Evolutionary conservation across 2,797 vertebrate genomes (phyloP).

Genomic region (Apogon hyalosoma): DNA sequence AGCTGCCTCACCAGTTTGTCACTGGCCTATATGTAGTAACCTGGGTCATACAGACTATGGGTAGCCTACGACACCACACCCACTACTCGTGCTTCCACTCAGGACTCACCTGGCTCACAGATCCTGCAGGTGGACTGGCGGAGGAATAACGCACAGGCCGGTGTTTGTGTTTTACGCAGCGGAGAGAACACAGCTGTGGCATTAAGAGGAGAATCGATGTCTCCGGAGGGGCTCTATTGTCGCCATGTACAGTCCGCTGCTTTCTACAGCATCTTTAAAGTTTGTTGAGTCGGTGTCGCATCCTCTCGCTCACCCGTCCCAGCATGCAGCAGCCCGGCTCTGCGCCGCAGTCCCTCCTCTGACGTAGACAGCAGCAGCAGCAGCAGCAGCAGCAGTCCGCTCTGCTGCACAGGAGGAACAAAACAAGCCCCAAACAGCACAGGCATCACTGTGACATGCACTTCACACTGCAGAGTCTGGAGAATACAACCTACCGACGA

Average conservation of each 20-base stretch:
- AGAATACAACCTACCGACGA: no score
- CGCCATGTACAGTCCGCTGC: neutral
- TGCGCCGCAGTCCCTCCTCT: conserved; percentile 48
- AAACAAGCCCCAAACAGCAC: conserved; percentile 16
- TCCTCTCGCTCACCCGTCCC: conserved; percentile 41
- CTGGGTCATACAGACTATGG: conserved; percentile 31
- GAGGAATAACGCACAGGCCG: conserved; percentile 15
- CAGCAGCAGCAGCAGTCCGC: neutral
- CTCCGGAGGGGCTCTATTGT: neutral
- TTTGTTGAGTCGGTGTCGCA: conserved; percentile 46
- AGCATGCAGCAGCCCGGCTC: conserved; percentile 49
- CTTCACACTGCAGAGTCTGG: neutral
- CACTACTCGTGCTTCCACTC: conserved; percentile 64
- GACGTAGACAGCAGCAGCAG: conserved; percentile 44
- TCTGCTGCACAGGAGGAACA: conserved; percentile 3
- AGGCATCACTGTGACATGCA: neutral
- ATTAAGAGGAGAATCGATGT: neutral
- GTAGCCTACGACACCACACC: conserved; percentile 75
- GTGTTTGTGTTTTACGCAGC: conserved; percentile 7
- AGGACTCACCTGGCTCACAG: conserved; percentile 67
- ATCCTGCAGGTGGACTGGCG: conserved; percentile 52
- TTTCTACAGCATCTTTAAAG: conserved; percentile 41
- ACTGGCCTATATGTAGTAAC: conserved; percentile 47
- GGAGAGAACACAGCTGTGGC: neutral
- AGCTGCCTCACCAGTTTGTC: conserved; percentile 69